These are phyloP conservation scores for Melieria picta DNA, from an alignment of 2,888 invertebrate genomes.

Conservation along the genomic window DNA sequence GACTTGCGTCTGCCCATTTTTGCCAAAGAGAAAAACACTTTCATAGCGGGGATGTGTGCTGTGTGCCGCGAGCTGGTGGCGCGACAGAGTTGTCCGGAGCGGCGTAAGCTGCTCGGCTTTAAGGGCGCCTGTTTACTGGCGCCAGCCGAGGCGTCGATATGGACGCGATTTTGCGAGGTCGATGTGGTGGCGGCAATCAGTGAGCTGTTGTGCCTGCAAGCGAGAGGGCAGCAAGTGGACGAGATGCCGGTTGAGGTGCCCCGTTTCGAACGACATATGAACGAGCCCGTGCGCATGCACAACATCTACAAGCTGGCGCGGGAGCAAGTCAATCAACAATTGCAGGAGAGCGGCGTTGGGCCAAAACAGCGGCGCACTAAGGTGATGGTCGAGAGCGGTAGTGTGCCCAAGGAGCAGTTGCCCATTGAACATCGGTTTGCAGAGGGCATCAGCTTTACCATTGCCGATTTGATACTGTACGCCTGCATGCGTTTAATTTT, in stretches of 20 bases:
- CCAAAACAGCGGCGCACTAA: conserved; percentile 47
- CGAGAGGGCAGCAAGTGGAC: conserved; percentile 55
- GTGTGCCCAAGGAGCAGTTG: conserved; percentile 63
- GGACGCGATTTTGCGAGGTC: conserved; percentile 93
- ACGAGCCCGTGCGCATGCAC: conserved; percentile 84
- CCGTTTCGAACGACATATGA: conserved; percentile 85
- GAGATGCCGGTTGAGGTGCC: conserved; percentile 76
- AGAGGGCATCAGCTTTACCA: conserved; percentile 83
- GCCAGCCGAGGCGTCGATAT: conserved; percentile 84
- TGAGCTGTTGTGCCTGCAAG: conserved; percentile 61
- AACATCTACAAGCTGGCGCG: conserved; percentile 83
- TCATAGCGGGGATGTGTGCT: conserved; percentile 82
- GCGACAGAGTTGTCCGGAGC: conserved; percentile 52
- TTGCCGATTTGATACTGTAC: conserved; percentile 85
- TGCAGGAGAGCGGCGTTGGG: conserved; percentile 31
- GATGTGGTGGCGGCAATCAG: conserved; percentile 73
- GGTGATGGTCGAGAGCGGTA: conserved; percentile 65
- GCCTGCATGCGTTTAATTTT: conserved; percentile 75
- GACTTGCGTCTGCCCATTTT: conserved; percentile 73
- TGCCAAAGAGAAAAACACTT: conserved; percentile 69
- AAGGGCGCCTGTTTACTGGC: conserved; percentile 82
- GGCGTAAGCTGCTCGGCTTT: conserved; percentile 75
- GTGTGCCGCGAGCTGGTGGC: conserved; percentile 74
- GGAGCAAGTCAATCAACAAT: conserved; percentile 66
- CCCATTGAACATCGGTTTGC: conserved; percentile 76